A percentile compares a stretch with the other conserved stretches of the same genome.
Conservation (phyloP, 2,888 invertebrate species). For the Actias luna region DNA sequence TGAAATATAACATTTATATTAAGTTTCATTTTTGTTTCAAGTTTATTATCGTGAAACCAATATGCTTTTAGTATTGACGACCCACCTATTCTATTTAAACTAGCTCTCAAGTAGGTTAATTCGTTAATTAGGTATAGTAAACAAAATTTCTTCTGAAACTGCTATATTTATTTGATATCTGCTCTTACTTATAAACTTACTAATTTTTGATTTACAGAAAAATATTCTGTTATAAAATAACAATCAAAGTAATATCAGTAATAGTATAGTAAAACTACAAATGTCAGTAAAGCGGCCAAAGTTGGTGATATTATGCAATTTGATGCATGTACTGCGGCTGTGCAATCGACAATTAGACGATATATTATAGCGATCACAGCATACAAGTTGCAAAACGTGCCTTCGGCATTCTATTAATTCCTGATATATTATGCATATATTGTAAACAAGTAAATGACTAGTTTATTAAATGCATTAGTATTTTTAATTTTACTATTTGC, state of each 20-base stretch:
- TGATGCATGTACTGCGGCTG: conserved; percentile 16
- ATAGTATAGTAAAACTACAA: too few species aligned
- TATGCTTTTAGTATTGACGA: not conserved
- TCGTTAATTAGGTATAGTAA: conserved; percentile 19
- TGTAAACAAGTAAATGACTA: not conserved
- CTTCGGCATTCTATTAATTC: not conserved
- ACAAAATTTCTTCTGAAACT: conserved; percentile 11
- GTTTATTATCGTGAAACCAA: not conserved
- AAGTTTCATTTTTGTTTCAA: not conserved
- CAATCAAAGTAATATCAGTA: conserved; percentile 10
- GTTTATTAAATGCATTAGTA: not conserved
- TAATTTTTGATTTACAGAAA: not conserved
- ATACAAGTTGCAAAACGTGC: conserved; percentile 1
- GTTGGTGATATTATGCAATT: conserved; percentile 17
- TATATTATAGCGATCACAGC: conserved; percentile 19
- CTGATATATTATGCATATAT: not conserved
- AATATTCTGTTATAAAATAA: too few species aligned
- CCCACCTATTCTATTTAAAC: not conserved
- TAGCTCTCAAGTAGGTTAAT: conserved; percentile 12
- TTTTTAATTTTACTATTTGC: conserved; percentile 33
- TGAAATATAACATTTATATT: not conserved
- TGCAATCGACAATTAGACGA: conserved; percentile 19
- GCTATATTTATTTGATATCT: not conserved
- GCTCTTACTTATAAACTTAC: not conserved
- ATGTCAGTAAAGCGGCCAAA: conserved; percentile 5